These are phyloP conservation scores for Enteromius argenteus DNA, from an alignment of 2,797 vertebrate genomes.

Conservation along the genomic window DNA sequence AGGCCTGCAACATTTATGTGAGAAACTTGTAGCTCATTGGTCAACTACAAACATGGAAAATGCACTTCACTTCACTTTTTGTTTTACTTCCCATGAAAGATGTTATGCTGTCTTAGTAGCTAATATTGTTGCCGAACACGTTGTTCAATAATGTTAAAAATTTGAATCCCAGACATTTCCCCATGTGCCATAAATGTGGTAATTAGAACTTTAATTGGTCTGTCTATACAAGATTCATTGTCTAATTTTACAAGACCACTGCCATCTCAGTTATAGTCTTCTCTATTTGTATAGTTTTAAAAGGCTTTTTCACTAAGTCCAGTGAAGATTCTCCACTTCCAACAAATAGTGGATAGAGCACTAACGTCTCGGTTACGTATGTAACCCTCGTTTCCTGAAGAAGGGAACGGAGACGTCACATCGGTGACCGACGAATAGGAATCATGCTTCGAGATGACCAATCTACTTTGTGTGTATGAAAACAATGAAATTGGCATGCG, in stretches of 20 bases:
- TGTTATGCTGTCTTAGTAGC: neutral
- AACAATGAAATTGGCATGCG: too few species aligned
- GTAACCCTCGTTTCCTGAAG: too few species aligned
- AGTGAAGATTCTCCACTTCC: slow-evolving; percentile 13
- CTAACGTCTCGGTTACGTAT: neutral
- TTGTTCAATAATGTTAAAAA: neutral
- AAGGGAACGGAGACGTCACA: too few species aligned
- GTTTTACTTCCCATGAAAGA: neutral
- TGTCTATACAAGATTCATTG: neutral
- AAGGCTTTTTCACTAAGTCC: neutral
- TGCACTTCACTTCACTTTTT: neutral
- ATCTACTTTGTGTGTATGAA: too few species aligned
- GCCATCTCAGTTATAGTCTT: slow-evolving; percentile 3
- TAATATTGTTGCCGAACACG: neutral
- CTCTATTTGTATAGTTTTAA: neutral
- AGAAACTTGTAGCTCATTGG: slow-evolving; percentile 55
- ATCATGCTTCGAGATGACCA: too few species aligned
- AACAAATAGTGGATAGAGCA: neutral
- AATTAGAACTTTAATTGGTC: slow-evolving; percentile 12
- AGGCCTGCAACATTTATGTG: slow-evolving; percentile 51
- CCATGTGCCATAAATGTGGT: neutral
- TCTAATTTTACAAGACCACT: slow-evolving; percentile 18
- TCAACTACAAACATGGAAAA: slow-evolving; percentile 4
- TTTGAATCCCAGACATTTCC: neutral
- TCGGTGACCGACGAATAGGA: too few species aligned